phyloP scores from a whole-genome alignment of 2,113 vertebrate species.

The Dermatemys mawii region DNA sequence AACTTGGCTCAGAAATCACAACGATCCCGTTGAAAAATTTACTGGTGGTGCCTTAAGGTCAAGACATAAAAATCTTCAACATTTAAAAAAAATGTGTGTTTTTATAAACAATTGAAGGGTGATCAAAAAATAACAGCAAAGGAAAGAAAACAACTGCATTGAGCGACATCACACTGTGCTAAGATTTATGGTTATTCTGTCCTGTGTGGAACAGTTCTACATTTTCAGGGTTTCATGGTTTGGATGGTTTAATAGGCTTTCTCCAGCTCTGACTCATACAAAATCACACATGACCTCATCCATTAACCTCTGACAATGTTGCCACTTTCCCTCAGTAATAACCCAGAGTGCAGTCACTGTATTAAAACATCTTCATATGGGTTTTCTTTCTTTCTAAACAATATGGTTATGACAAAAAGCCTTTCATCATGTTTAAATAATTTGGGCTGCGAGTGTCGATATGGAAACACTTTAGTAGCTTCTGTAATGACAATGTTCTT shows the following conservation, averaged over 20 bases:
- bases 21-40: neutral
- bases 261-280: neutral
- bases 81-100: neutral
- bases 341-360: neutral
- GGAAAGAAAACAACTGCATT: neutral
- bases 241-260: neutral
- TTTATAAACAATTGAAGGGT: neutral
- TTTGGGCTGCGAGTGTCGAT: neutral
- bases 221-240: neutral
- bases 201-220: neutral
- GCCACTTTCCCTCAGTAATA: neutral
- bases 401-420: neutral
- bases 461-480: neutral
- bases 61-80: neutral
- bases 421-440: fast-evolving
- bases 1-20: neutral
- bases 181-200: neutral
- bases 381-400: no score
- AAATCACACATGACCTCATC: neutral
- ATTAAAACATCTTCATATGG: neutral
- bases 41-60: neutral
- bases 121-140: neutral
- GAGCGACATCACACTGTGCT: neutral
- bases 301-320: neutral
- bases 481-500: neutral